Conservation (phyloP, 2,797 vertebrate genomes). For the Micrastur ruficollis region DNA sequence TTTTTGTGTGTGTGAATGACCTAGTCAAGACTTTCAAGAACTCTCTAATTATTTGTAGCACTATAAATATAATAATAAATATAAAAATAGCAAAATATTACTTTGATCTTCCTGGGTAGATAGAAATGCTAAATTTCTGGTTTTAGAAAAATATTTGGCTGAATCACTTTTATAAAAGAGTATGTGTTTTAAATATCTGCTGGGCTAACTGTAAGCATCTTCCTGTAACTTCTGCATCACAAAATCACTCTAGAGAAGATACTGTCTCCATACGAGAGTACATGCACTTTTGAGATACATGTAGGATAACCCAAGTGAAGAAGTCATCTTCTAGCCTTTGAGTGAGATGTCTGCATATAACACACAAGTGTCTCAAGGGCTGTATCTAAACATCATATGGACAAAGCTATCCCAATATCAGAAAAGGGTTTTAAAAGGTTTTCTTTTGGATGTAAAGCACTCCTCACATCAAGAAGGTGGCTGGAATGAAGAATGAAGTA, state of each 20-base stretch:
- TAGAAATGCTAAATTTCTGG: background rate
- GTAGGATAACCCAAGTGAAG: background rate
- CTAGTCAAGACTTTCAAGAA: background rate
- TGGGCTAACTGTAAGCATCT: background rate
- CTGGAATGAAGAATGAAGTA: background rate
- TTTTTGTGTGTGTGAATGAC: background rate
- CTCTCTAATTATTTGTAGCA: background rate
- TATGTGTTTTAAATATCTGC: background rate
- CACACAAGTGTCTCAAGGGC: background rate
- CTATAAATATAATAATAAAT: background rate
- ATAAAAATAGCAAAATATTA: background rate
- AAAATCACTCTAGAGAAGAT: background rate
- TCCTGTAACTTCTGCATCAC: background rate
- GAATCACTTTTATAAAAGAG: background rate
- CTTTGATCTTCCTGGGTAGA: background rate
- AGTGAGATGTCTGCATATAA: background rate
- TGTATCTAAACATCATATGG: background rate
- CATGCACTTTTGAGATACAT: accelerated
- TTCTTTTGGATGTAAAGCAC: background rate
- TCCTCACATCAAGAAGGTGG: background rate
- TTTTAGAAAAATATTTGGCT: background rate
- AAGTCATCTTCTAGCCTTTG: background rate
- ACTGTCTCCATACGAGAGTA: background rate
- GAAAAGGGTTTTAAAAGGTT: background rate
- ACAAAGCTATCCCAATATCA: background rate